Base-by-base conservation (phyloP, 2,113 vertebrate genomes). In the Camelus bactrianus region DNA sequence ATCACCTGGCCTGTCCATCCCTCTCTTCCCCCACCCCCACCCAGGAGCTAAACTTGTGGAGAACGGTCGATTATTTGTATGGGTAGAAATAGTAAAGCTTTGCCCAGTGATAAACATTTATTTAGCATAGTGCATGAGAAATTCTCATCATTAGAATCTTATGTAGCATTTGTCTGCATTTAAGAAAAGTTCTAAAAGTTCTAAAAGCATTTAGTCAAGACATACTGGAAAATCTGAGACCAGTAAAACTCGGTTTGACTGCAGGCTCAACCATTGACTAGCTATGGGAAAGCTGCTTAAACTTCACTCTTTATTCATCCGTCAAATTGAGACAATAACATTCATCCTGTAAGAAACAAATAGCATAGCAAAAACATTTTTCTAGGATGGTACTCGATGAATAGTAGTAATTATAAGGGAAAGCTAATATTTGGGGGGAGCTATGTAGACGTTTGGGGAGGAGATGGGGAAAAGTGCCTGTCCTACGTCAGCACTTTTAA, bases 211-310 rank as follows among this genome's bases (percentile, higher is more conserved):
- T 81, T 10, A 69, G 0, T 60, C 69, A 32, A 42, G 72, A 35
- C 46, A 58, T 73, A 46, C 22, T 89, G 50, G 85, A 50, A 79
- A 85, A 52, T 60, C n/a, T 35, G 76, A 91, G 54, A 50, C 22
- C 12, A 22, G 16, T 42, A 50, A 65, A 73, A 81, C 30, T 42
- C 16, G 42, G 8, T 81, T 52, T 85, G 48, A 60, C 10, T 38
- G 6, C 17, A 81, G 86, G 13, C 2, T 52, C 48, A 82, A 6
- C 12, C 30, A 20, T 15, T 84, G 48, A 20, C 88, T 48, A 22
- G 11, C 32, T 67, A 24, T 69, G 81, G 12, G n/a, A 94, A 92
- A 28, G 24, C 70, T 96, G 58, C 42, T 95, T 91, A 80, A 84
- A 48, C 32, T 73, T 9, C 22, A 30, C 30, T 65, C 2, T 69